phyloP scores from a whole-genome alignment of 64 coral and sea anemone genomes.

The Actinia equina region DNA sequence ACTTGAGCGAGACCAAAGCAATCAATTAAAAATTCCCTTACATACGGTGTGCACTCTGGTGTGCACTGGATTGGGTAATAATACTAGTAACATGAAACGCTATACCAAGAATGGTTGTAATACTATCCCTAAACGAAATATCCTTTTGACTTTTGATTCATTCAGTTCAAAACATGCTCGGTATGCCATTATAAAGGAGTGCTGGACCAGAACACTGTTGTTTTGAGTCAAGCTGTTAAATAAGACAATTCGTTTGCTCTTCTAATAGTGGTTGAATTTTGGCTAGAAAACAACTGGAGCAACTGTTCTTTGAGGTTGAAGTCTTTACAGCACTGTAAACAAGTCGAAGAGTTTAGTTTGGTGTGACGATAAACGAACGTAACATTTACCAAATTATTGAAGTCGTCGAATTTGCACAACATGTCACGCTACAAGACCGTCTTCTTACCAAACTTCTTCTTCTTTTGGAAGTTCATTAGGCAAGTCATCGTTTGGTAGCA shows the following conservation, averaged over 20 bases:
- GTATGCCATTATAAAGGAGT: neutral
- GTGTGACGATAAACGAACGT: neutral
- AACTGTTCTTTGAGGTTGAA: neutral
- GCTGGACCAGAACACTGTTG: neutral
- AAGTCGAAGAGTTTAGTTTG: neutral
- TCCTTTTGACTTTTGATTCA: neutral
- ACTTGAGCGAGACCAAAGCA: neutral
- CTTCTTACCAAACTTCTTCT: neutral
- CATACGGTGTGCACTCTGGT: neutral
- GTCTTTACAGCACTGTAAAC: neutral
- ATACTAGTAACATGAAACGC: neutral
- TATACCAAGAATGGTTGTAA: neutral
- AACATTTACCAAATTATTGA: neutral
- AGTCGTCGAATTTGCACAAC: neutral
- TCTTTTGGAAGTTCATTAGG: neutral
- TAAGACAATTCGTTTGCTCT: neutral
- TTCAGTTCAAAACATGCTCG: neutral
- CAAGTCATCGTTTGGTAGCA: neutral
- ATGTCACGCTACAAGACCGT: slow-evolving; percentile 7
- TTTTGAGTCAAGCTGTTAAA: neutral
- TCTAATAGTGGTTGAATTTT: neutral
- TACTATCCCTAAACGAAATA: neutral
- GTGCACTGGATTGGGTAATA: neutral
- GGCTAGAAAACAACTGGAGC: neutral
- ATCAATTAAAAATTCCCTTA: neutral